Evolutionary conservation across 2,797 vertebrate genomes (phyloP).

Genomic region (Neostethus bicornis): DNA sequence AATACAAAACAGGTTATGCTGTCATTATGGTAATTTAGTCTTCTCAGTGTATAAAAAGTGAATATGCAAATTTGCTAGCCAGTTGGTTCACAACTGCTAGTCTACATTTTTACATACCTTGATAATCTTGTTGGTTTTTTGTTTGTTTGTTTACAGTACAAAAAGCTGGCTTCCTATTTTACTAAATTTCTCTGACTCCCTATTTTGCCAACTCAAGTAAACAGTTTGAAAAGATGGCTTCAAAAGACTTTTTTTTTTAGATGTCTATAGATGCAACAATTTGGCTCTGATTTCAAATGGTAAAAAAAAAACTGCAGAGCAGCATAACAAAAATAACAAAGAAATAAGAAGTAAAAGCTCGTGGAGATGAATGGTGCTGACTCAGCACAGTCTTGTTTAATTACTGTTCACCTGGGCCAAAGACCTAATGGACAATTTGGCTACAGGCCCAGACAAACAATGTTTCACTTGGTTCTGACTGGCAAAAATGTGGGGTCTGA

Average conservation of each 20-base stretch:
- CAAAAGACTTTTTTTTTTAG: constrained; percentile 22
- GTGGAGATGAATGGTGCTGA: constrained; percentile 59
- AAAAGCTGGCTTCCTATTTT: no score
- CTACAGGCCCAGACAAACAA: constrained; percentile 78
- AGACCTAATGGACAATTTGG: constrained; percentile 82
- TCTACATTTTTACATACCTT: no score
- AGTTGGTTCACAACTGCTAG: not conserved
- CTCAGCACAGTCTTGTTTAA: constrained; percentile 75
- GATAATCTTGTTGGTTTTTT: constrained; percentile 4
- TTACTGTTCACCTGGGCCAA: constrained; percentile 79
- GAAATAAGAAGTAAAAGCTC: constrained; percentile 57
- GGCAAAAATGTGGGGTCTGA: constrained; percentile 57
- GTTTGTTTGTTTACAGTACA: no score
- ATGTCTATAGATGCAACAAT: constrained; percentile 28
- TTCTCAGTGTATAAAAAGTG: no score
- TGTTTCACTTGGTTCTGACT: constrained; percentile 61
- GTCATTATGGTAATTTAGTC: not conserved
- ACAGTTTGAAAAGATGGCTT: constrained; percentile 25
- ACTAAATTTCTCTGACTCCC: not conserved
- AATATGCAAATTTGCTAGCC: not conserved
- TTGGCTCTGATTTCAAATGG: constrained; percentile 37
- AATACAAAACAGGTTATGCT: not conserved
- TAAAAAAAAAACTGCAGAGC: constrained; percentile 25
- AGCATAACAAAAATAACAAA: constrained; percentile 66
- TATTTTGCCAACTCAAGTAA: not conserved